phyloP scores from a whole-genome alignment of 2,888 invertebrate genomes.

The Pristionchus maxplancki region DNA sequence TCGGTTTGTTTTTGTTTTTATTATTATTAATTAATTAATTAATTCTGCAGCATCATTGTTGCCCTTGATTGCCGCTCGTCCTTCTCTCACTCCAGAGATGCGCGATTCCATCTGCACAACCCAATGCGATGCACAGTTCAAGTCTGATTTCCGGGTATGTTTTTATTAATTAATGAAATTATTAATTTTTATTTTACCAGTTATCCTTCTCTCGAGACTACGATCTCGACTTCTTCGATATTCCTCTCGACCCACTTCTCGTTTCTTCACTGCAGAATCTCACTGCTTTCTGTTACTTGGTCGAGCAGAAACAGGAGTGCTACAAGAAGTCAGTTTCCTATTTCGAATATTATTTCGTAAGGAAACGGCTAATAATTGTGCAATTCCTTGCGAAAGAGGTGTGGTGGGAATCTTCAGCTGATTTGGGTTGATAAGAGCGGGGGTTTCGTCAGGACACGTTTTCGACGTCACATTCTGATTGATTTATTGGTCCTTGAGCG shows the following conservation, averaged over 20 bases:
- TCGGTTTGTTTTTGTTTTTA: not conserved
- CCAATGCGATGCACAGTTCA: conserved; percentile 49
- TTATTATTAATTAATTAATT: not conserved
- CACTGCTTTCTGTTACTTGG: conserved; percentile 15
- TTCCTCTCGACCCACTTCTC: conserved; percentile 40
- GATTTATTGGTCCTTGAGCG: conserved; percentile 10
- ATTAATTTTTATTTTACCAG: not conserved
- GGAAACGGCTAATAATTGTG: not conserved
- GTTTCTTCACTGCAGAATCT: conserved; percentile 45
- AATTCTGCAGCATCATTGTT: not conserved
- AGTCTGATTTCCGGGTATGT: conserved; percentile 45
- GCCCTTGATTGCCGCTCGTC: not conserved
- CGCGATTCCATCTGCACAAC: conserved; percentile 24
- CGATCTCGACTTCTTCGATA: conserved; percentile 37
- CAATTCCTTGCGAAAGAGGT: conserved; percentile 34
- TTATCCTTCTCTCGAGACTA: conserved; percentile 9
- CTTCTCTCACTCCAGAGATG: not conserved
- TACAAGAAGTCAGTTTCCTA: not conserved
- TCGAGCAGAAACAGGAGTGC: conserved; percentile 32
- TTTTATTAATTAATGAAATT: not conserved
- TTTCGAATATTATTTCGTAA: conserved; percentile 16
- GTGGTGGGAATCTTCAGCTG: not conserved
- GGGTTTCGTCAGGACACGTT: conserved; percentile 16
- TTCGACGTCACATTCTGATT: not conserved
- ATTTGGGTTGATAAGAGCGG: conserved; percentile 12